Conservation (phyloP, 2,797 vertebrate genomes). For the Onychomys torridus region DNA sequence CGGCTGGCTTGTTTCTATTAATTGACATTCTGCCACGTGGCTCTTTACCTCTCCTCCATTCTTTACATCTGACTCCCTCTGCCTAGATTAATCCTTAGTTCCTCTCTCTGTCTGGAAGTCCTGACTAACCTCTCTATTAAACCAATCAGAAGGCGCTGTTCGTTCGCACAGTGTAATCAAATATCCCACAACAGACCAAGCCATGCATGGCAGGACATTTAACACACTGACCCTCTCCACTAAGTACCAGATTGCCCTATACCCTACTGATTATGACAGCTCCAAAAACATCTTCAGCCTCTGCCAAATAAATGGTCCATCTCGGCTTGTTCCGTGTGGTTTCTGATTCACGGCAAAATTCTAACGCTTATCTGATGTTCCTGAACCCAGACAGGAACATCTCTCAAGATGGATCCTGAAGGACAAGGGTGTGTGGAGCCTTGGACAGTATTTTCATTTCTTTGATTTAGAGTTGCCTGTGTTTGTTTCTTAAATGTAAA, state of each 20-base stretch:
- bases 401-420: not conserved
- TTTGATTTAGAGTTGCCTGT: conserved; percentile 4
- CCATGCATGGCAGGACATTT: not conserved
- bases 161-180: not conserved
- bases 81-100: not conserved
- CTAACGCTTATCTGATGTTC: not conserved
- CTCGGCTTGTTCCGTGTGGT: not conserved
- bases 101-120: not conserved
- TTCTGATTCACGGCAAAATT: not conserved
- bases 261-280: not conserved
- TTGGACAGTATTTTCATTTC: not conserved
- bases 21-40: not conserved
- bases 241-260: not conserved
- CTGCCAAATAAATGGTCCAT: not conserved
- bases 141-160: not conserved
- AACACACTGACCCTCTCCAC: not conserved
- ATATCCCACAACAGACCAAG: not conserved
- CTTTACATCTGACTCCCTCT: not conserved
- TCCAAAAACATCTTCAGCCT: not conserved
- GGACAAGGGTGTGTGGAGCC: not conserved
- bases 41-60: not conserved
- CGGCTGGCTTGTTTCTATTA: not conserved
- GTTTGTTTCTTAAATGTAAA: conserved; percentile 49
- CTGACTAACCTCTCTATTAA: not conserved
- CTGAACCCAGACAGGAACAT: not conserved